These are phyloP conservation scores for Lepidochrysops patricia DNA, from an alignment of 2,888 invertebrate genomes.

Conservation along the genomic window DNA sequence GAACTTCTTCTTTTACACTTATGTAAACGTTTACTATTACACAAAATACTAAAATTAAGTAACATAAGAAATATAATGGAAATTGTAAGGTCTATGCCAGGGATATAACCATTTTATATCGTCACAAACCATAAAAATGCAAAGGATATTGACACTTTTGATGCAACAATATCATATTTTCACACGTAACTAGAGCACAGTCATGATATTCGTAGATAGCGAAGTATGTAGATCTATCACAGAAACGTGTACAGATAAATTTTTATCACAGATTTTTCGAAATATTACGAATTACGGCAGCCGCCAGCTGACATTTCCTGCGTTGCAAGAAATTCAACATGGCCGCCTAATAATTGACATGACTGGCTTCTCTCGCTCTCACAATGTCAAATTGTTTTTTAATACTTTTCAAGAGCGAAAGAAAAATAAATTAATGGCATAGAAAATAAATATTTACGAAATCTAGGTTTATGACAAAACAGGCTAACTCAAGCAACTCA, in stretches of 20 bases:
- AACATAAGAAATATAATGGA: constrained; percentile 49
- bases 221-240: constrained; percentile 35
- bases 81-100: constrained; percentile 45
- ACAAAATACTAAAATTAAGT: constrained; percentile 48
- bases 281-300: constrained; percentile 59
- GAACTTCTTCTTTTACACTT: constrained; percentile 38
- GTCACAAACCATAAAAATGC: constrained; percentile 70
- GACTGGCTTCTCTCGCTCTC: constrained; percentile 30
- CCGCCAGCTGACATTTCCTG: constrained; percentile 75
- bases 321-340: constrained; percentile 73
- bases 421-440: not conserved
- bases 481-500: too few relatives aligned
- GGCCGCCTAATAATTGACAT: constrained; percentile 54
- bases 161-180: constrained; percentile 63
- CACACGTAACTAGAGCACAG: constrained; percentile 38
- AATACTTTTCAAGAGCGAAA: not conserved
- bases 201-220: constrained; percentile 32
- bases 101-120: constrained; percentile 58
- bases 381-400: constrained; percentile 11
- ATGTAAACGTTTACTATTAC: constrained; percentile 39
- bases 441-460: too few relatives aligned
- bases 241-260: constrained; percentile 37
- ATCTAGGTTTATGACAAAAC: too few relatives aligned
- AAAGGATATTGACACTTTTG: constrained; percentile 69
- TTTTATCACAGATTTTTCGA: constrained; percentile 51